Base-by-base conservation (phyloP, 2,888 invertebrate genomes). In the Heliconius aoede region DNA sequence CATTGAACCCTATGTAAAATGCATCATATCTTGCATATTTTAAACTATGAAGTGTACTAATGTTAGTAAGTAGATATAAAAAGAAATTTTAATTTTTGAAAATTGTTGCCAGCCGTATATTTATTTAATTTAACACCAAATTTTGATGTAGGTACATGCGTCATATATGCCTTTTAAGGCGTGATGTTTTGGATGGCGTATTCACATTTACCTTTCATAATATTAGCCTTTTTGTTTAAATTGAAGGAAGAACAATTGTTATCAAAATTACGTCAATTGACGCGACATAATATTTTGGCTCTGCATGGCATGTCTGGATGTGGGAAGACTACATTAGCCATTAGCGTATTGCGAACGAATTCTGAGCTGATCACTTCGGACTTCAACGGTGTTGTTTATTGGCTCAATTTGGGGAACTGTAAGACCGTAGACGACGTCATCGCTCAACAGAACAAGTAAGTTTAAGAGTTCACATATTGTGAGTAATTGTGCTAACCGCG, bases 301-400 rank as follows among this genome's bases (percentile, higher is more conserved):
- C 90, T 97, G 21, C 95, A 96, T 85, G 97, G 97, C 15, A 96
- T 97, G 96, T 95, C 96, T n/a, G 97, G 97, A 2, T 96, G 95
- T 81, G 97, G 97, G 36, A 97, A 97, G 90, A 96, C 97, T 0
- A 95, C 96, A 73, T 90, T 97, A 15, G 96, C 96, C 1, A 95
- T 96, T 77, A 95, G 95, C 76, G 95, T 95, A 9, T 88, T 96
- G 5, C 91, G 95, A 46, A 92, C 95, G 82, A 88, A 94, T 80
- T 88, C 92, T 9, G 88, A 86, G 65, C 87, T 96, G 55, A 90
- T 96, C 74, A 91, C 93, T 7, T 89, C 90, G 55, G 88, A 90
- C 71, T 96, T 96, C 85, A 92, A 95, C 69, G 92, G 95, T 1
- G 90, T 91, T n/a, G 91, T 95, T 21, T 95, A 95, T 85, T 96